Base-by-base conservation (phyloP, 2,888 invertebrate species). In the Drosophila picticornis region DNA sequence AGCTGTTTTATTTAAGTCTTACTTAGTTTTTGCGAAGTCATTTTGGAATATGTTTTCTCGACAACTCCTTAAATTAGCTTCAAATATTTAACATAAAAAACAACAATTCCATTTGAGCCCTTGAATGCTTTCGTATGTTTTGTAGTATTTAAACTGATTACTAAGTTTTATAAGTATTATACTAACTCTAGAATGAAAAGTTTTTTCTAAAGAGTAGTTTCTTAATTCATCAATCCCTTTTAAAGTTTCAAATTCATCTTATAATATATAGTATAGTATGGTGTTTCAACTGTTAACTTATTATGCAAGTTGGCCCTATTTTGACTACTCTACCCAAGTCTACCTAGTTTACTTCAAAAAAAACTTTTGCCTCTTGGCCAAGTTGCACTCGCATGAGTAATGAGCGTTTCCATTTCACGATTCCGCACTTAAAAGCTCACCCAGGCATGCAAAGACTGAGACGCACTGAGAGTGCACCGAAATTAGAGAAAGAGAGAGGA, bases 331-430 rank as follows among this genome's bases (percentile, higher is more conserved):
- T 58, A n/a, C 25, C 58, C 55, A 71, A 34, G 56, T 56, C 52
- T 46, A 58, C 48, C 62, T 62, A 68, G 78, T 72, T 78, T 52
- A 68, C 78, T 81, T 72, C 34, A 56, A 60, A 34, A 13, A 27
- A 81, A 79, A 78, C 56, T 79, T 79, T 77, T 66, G 70, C 80
- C 61, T 68, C 60, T 59, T 48, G 64, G 50, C 60, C 73, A 65
- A 59, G 68, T 61, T 73, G 53, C 73, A 66, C 60, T 78, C 82
- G 79, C 79, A 81, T 79, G 82, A 79, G 82, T 81, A 79, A 79
- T 81, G 82, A 79, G 70, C 75, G 79, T 74, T 78, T 78, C 78
- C 78, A 78, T 78, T 78, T 81, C 81, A 64, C 78, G 78, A 67
- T 72, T 56, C 69, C 73, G 78, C 78, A 78, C 79, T 79, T 81